Percentiles rank a stretch among this genome's conserved stretches.
Evolutionary conservation across 1,140 invertebrate species (phyloP).

Genomic region (Sogatella furcifera): DNA sequence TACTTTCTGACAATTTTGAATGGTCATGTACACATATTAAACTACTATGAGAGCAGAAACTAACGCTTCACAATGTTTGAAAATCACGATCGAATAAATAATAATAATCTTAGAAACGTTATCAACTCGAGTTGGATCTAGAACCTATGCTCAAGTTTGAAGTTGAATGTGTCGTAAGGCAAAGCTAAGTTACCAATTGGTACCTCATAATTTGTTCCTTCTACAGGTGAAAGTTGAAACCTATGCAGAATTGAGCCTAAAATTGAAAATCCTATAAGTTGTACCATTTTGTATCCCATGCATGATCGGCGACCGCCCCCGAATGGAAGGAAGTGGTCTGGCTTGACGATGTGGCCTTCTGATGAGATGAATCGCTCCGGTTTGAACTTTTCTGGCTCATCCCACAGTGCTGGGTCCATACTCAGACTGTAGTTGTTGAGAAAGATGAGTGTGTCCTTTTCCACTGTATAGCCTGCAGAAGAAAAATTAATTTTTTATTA

Average conservation of each 20-base stretch:
- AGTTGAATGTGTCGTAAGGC: constrained; percentile 24
- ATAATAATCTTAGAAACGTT: too few species aligned
- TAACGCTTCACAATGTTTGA: too few species aligned
- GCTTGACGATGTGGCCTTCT: constrained; percentile 31
- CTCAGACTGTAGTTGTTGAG: constrained; percentile 83
- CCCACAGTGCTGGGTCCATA: constrained; percentile 61
- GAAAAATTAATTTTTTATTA: too few species aligned
- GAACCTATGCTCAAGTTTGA: constrained; percentile 15
- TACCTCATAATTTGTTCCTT: constrained; percentile 17
- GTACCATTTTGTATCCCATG: constrained; percentile 76
- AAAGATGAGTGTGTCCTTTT: constrained; percentile 72
- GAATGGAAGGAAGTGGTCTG: constrained; percentile 73
- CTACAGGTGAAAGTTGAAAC: constrained; percentile 18
- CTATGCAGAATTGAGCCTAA: constrained; percentile 51
- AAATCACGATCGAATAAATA: too few species aligned
- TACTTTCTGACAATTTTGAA: too few species aligned
- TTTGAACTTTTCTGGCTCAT: constrained; percentile 54
- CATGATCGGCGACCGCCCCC: constrained; percentile 77
- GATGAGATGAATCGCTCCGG: constrained; percentile 59
- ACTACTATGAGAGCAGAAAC: too few species aligned
- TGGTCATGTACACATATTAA: too few species aligned
- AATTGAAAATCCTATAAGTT: constrained; percentile 59
- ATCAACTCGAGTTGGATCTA: too few species aligned
- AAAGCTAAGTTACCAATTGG: constrained; percentile 27
- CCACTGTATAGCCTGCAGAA: constrained; percentile 46